These are phyloP conservation scores for Crotalus viridis DNA, from an alignment of 2,113 vertebrate species.

Conservation along the genomic window DNA sequence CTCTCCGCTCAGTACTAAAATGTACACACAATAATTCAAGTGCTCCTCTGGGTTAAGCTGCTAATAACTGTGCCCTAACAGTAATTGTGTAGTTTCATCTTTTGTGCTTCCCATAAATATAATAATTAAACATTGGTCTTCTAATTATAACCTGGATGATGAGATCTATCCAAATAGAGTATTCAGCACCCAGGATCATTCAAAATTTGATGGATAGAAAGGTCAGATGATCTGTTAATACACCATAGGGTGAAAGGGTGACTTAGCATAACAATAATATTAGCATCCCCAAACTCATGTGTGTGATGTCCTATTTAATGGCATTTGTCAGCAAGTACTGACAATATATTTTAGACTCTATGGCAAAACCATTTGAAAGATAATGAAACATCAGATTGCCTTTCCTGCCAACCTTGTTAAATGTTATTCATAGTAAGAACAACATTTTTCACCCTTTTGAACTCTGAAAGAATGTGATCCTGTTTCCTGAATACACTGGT, in stretches of 20 bases:
- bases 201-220: constrained; percentile 55
- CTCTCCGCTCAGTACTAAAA: constrained; percentile 51
- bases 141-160: constrained; percentile 63
- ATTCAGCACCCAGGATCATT: constrained; percentile 36
- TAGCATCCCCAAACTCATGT: constrained; percentile 28
- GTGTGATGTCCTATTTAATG: constrained; percentile 16
- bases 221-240: constrained; percentile 58
- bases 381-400: constrained; percentile 5
- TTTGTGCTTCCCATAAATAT: constrained; percentile 58
- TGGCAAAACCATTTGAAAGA: constrained; percentile 27
- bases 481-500: neutral
- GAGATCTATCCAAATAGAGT: constrained; percentile 52
- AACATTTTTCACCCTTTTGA: constrained; percentile 14
- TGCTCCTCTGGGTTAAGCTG: constrained; percentile 53
- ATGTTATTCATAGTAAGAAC: neutral
- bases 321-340: constrained; percentile 37
- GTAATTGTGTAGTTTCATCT: constrained; percentile 54
- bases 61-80: constrained; percentile 55
- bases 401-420: neutral
- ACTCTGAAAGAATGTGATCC: neutral
- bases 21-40: constrained; percentile 39
- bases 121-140: constrained; percentile 59
- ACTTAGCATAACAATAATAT: constrained; percentile 38
- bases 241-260: constrained; percentile 28
- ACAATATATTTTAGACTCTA: constrained; percentile 24